Evolutionary conservation across 35 echinoderm and acorn worm species (phyloP), one percentile per base, ranked within the genome.

Genomic region (Lytechinus variegatus): DNA sequence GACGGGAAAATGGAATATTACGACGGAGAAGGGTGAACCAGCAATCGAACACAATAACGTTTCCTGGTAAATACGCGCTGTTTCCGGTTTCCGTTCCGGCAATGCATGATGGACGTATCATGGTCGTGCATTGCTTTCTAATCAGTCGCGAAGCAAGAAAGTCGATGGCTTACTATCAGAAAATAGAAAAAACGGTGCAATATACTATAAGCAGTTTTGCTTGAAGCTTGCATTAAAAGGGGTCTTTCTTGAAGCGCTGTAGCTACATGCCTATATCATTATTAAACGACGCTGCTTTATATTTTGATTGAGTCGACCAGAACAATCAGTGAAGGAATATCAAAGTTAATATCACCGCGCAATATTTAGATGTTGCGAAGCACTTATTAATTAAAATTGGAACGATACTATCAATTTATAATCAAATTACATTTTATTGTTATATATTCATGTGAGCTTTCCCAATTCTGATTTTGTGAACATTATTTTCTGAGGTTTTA

Each of bases 61-160:
- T 90, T 90, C 88, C 88, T 90, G 88, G 52, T 44, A 29, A 90
- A 29, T 90, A 90, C 88, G 28, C 88, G 88, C 88, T 0, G 88
- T 90, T 90, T 90, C 88, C 88, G 88, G 29, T 54, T 44, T 90
- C 88, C 52, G 88, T 33, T 29, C 88, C 52, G 88, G 88, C 88
- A 90, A 29, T 52, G 88, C 88, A 90, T 90, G 88, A 90, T 90
- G 88, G 88, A 90, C 88, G 21, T 79, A 79, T 79, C 66, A 79
- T 79, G 66, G 66, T 8, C 66, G 19, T 79, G 66, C 66, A 79
- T 79, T 79, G 66, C 12, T 24, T 79, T 79, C 66, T 79, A 24
- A 79, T 79, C 66, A 79, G 66, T 79, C 21, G 19, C 66, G 21
- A 79, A 24, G 16, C 5, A 24, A 79, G 21, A 14, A 79, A n/a